phyloP scores from a whole-genome alignment of 2,113 vertebrate genomes.

The Actinemys pallida region DNA sequence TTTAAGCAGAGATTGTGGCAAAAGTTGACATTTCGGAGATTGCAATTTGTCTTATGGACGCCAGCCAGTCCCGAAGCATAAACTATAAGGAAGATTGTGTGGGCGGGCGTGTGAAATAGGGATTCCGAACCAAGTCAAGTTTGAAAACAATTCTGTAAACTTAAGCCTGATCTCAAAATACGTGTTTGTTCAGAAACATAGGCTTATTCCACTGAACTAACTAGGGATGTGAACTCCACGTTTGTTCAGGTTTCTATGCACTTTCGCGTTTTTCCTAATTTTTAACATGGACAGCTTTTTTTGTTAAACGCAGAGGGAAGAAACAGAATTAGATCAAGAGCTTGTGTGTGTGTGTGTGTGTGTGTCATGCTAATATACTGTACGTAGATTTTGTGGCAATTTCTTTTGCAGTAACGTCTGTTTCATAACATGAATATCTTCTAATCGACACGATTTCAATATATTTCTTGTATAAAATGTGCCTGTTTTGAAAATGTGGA shows the following conservation, averaged over 20 bases:
- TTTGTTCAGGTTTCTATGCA: conserved; percentile 6
- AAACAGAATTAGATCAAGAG: not conserved
- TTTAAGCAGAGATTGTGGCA: conserved; percentile 9
- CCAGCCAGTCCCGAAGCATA: conserved; percentile 53
- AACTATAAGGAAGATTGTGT: conserved; percentile 33
- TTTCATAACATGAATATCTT: not conserved
- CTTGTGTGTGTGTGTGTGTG: not conserved
- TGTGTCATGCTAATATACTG: not conserved
- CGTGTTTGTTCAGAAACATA: not conserved
- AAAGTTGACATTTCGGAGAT: conserved; percentile 68
- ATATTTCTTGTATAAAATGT: not conserved
- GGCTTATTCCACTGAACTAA: conserved; percentile 25
- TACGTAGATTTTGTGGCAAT: not conserved
- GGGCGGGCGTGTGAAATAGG: conserved; percentile 54
- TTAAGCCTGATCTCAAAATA: conserved; percentile 56
- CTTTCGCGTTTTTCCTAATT: not conserved
- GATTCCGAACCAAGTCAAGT: conserved; percentile 13
- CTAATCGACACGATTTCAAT: not conserved
- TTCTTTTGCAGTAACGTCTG: no score
- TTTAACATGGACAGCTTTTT: not conserved
- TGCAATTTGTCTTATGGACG: conserved; percentile 64
- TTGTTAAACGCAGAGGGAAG: not conserved
- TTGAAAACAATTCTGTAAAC: conserved; percentile 72
- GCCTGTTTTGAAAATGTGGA: not conserved
- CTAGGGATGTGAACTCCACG: conserved; percentile 1